These are phyloP conservation scores for Thamnophis elegans DNA, from an alignment of 2,797 vertebrate genomes.

Conservation along the genomic window DNA sequence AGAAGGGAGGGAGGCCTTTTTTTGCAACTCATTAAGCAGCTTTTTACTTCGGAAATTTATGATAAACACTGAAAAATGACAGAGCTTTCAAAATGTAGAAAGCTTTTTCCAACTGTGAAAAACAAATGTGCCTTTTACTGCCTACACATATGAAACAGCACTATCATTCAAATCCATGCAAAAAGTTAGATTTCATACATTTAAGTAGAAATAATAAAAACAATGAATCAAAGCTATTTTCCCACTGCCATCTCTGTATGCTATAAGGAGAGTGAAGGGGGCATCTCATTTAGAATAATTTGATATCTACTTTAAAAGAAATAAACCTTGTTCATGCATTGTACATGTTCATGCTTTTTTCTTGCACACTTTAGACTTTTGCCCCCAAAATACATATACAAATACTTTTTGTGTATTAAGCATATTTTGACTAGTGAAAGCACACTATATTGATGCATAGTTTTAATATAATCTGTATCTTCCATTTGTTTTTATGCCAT, in stretches of 20 bases:
- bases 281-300: neutral
- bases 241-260: neutral
- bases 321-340: neutral
- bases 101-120: neutral
- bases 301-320: neutral
- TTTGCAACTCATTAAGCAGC: neutral
- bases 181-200: neutral
- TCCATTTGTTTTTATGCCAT: constrained; percentile 34
- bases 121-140: neutral
- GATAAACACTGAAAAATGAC: neutral
- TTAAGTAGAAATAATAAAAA: neutral
- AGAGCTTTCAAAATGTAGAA: neutral
- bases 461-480: constrained; percentile 53
- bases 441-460: constrained; percentile 11
- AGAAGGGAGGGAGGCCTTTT: too few relatives aligned
- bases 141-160: neutral
- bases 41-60: neutral
- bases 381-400: neutral
- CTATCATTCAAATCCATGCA: neutral
- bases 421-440: neutral
- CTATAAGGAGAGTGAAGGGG: neutral
- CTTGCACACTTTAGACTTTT: constrained; percentile 11
- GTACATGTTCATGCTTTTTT: neutral
- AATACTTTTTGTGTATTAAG: constrained; percentile 19
- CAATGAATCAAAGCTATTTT: neutral